Percentiles rank a stretch among this genome's conserved stretches.
Conservation (phyloP, 2,888 invertebrate species). For the Eupithecia tripunctaria region DNA sequence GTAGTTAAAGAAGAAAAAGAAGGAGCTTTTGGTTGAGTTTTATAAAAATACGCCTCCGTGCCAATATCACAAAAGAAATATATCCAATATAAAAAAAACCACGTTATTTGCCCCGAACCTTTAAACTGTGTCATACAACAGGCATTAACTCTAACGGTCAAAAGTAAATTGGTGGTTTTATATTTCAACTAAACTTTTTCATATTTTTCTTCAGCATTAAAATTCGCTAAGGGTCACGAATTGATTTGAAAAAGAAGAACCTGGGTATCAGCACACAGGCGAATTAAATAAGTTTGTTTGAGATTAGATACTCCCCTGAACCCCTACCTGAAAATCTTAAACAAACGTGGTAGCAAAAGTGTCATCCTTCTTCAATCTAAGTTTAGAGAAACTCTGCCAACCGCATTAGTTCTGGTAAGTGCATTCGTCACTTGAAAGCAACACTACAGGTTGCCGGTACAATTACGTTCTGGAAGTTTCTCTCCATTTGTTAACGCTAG, state of each 20-base stretch:
- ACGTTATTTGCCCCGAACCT: neutral
- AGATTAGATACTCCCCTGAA: no score
- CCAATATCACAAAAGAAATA: neutral
- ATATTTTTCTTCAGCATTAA: neutral
- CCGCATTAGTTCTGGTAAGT: neutral
- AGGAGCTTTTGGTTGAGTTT: neutral
- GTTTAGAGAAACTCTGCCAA: slow-evolving; percentile 2
- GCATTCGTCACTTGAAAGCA: neutral
- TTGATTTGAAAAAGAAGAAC: neutral
- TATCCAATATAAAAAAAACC: neutral
- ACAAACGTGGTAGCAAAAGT: neutral
- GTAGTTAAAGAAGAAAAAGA: neutral
- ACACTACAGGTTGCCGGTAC: slow-evolving; percentile 25
- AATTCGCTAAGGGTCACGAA: neutral
- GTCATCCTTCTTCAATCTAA: neutral
- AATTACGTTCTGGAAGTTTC: slow-evolving; percentile 34
- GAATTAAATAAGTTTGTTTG: no score
- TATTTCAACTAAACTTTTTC: neutral
- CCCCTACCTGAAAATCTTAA: neutral
- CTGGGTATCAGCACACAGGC: no score
- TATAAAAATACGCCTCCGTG: neutral
- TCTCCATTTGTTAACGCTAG: slow-evolving; percentile 42
- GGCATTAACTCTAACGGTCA: slow-evolving; percentile 19
- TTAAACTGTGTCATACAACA: slow-evolving; percentile 8
- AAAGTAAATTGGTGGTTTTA: slow-evolving; percentile 28